phyloP scores from a whole-genome alignment of 2,113 vertebrate species.

The Pangasianodon gigas region DNA sequence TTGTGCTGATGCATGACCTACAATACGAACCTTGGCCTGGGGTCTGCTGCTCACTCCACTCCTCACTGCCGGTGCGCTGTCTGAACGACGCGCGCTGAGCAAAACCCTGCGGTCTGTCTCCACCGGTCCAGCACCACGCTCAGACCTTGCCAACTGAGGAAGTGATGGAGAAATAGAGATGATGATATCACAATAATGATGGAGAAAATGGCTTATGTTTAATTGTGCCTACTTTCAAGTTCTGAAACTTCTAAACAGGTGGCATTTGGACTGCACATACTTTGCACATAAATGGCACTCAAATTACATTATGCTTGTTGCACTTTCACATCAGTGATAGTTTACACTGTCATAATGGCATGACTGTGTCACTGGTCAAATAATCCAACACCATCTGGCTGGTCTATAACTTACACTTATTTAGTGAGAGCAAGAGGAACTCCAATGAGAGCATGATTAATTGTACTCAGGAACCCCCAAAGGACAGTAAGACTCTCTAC shows the following conservation, averaged over 20 bases:
- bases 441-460: neutral
- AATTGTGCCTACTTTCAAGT: neutral
- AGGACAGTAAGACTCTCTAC: neutral
- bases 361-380: neutral
- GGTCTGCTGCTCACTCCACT: slow-evolving; percentile 55
- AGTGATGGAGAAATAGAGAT: slow-evolving; percentile 9
- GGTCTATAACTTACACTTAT: neutral
- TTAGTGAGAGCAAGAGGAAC: neutral
- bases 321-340: neutral
- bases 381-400: neutral
- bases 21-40: slow-evolving; percentile 61
- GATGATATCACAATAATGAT: slow-evolving; percentile 3
- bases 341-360: neutral
- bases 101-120: slow-evolving; percentile 42
- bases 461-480: neutral
- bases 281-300: neutral
- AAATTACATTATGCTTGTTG: neutral
- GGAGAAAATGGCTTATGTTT: slow-evolving; percentile 18
- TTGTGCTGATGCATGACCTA: slow-evolving; percentile 44
- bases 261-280: neutral
- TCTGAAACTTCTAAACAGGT: neutral
- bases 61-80: slow-evolving; percentile 51
- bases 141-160: slow-evolving; percentile 58
- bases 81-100: slow-evolving; percentile 41
- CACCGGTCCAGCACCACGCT: slow-evolving; percentile 30